phyloP scores from a whole-genome alignment of 2,113 vertebrate genomes.

The Corydoras sp. region DNA sequence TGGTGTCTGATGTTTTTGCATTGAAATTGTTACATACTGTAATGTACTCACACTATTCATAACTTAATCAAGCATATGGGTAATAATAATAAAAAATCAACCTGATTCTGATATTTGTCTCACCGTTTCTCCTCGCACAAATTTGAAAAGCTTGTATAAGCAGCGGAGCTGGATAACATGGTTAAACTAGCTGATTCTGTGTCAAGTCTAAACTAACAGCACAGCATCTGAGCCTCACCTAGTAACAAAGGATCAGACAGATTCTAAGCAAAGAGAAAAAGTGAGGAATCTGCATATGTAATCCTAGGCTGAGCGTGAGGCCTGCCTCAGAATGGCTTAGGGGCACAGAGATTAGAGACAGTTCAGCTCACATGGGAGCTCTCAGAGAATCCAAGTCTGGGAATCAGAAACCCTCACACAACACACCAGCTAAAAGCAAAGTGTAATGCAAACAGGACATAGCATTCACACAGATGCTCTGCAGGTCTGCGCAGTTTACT shows the following conservation, averaged over 20 bases:
- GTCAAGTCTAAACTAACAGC: conserved; percentile 38
- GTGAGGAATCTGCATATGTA: conserved; percentile 39
- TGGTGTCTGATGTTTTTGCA: too few relatives aligned
- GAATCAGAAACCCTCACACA: conserved; percentile 7
- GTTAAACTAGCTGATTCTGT: conserved; percentile 45
- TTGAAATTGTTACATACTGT: too few relatives aligned
- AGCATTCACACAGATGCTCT: background rate
- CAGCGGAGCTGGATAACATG: conserved; percentile 32
- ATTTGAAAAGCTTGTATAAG: conserved; percentile 12
- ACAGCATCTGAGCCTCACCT: conserved; percentile 33
- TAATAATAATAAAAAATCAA: too few relatives aligned
- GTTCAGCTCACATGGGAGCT: conserved; percentile 4
- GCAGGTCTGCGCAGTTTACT: background rate
- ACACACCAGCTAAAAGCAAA: background rate
- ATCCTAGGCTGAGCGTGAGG: conserved; percentile 30
- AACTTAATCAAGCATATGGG: too few relatives aligned
- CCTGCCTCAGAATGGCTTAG: conserved; percentile 14
- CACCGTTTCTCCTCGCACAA: conserved; percentile 7
- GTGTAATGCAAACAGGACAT: too few relatives aligned
- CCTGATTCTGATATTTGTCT: background rate
- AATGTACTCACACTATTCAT: too few relatives aligned
- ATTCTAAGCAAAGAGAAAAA: conserved; percentile 20
- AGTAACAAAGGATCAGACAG: conserved; percentile 29
- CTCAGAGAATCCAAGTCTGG: background rate
- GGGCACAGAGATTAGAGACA: conserved; percentile 21